phyloP scores from a whole-genome alignment of 2,888 invertebrate species.

The Callinectes sapidus region DNA sequence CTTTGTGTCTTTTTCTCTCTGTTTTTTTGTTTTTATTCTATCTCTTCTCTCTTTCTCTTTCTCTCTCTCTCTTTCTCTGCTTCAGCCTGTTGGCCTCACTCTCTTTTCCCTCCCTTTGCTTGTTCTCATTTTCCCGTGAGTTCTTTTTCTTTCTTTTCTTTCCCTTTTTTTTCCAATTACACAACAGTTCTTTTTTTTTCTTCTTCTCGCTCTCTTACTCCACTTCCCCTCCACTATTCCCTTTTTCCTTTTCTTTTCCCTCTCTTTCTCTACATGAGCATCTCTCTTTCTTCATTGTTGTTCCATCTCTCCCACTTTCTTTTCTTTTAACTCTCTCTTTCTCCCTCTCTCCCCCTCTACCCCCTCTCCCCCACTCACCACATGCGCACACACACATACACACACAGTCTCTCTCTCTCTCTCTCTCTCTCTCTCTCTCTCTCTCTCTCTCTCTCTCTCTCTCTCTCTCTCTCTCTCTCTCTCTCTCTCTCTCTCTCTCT shows the following conservation, averaged over 20 bases:
- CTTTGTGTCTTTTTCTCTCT: neutral
- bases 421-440: neutral
- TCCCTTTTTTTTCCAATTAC: constrained; percentile 7
- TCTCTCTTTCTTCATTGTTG: constrained; percentile 34
- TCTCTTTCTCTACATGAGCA: constrained; percentile 9
- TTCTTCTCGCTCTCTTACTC: constrained; percentile 18
- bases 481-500: constrained; percentile 12
- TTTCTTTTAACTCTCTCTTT: neutral
- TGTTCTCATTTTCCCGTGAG: neutral
- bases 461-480: constrained; percentile 36
- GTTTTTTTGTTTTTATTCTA: neutral
- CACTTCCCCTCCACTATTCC: constrained; percentile 37
- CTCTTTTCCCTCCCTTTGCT: constrained; percentile 12
- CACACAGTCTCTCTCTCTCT: neutral
- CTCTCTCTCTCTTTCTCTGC: constrained; percentile 36
- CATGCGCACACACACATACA: too few species aligned
- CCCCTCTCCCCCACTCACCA: neutral
- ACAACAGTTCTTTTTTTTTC: constrained; percentile 28
- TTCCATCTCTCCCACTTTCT: constrained; percentile 17
- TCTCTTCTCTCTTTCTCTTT: neutral
- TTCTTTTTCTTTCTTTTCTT: neutral
- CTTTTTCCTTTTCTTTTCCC: neutral
- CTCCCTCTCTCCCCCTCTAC: neutral
- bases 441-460: constrained; percentile 29
- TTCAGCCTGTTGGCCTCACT: neutral